These are phyloP conservation scores for Drosophila pseudoananassae DNA, from an alignment of 1,140 invertebrate genomes.

Conservation along the genomic window DNA sequence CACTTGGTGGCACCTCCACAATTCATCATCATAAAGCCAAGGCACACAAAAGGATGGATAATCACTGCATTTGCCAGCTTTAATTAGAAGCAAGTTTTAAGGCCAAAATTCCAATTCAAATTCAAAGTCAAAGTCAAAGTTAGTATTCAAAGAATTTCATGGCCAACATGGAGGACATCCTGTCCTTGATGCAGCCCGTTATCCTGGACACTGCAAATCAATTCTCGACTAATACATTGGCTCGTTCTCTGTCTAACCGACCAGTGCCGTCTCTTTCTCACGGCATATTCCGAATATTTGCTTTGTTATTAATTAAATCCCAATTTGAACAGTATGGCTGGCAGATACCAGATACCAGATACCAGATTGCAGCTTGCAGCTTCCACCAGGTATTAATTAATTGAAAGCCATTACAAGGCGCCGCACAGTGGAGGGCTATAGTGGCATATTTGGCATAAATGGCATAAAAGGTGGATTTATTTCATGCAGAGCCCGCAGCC, in stretches of 20 bases:
- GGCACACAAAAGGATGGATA: constrained; percentile 10
- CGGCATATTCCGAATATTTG: background rate
- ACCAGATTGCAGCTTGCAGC: background rate
- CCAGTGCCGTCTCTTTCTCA: background rate
- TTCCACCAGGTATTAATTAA: constrained; percentile 26
- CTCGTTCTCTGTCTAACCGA: background rate
- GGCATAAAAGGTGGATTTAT: too few relatives aligned
- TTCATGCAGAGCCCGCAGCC: too few relatives aligned
- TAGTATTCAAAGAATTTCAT: constrained; percentile 1
- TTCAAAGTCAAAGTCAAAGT: background rate
- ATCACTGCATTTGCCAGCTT: constrained; percentile 36
- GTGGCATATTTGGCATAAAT: too few relatives aligned
- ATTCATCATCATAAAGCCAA: constrained; percentile 44
- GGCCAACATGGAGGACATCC: background rate
- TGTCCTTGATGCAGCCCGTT: background rate
- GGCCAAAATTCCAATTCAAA: background rate
- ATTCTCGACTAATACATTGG: constrained; percentile 9
- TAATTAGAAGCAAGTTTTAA: constrained; percentile 21
- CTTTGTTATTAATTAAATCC: constrained; percentile 22
- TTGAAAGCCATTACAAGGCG: constrained; percentile 6
- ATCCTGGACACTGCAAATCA: constrained; percentile 14
- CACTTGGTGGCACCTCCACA: constrained; percentile 9
- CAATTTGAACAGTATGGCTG: background rate
- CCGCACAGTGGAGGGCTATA: background rate
- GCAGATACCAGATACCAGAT: background rate